A percentile compares a stretch with the other conserved stretches of the same genome.
These are phyloP conservation scores for Crocallis elinguaria DNA, from an alignment of 2,888 invertebrate species.

Conservation along the genomic window DNA sequence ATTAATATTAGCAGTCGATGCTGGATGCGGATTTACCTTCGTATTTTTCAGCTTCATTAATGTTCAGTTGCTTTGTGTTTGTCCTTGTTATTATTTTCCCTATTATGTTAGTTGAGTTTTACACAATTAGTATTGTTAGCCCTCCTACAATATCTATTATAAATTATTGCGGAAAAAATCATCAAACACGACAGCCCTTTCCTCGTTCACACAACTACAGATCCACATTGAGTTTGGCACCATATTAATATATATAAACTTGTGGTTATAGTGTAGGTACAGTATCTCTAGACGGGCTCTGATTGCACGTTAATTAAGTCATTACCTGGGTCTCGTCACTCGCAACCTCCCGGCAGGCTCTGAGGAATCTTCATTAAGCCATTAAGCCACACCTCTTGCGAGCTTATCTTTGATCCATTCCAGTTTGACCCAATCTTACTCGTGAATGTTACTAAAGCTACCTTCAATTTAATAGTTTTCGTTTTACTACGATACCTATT, in stretches of 20 bases:
- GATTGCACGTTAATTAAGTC: constrained; percentile 69
- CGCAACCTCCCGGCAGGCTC: constrained; percentile 42
- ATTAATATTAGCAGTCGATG: constrained; percentile 31
- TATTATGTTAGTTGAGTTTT: not conserved
- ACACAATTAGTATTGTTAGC: too few relatives aligned
- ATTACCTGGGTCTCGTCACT: constrained; percentile 62
- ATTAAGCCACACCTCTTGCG: constrained; percentile 52
- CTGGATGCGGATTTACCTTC: constrained; percentile 12
- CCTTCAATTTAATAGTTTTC: not conserved
- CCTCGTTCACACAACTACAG: too few relatives aligned
- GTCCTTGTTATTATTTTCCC: not conserved
- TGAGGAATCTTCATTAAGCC: constrained; percentile 57
- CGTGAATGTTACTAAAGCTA: constrained; percentile 4
- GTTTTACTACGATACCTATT: not conserved
- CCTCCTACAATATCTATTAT: too few relatives aligned
- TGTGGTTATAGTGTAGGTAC: constrained; percentile 19
- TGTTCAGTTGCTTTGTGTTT: not conserved
- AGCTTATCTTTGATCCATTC: constrained; percentile 48
- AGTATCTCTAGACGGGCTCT: constrained; percentile 43
- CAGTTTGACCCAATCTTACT: constrained; percentile 21
- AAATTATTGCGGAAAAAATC: too few relatives aligned
- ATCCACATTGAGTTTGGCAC: too few relatives aligned
- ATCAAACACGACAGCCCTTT: too few relatives aligned
- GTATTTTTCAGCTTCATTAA: constrained; percentile 13
- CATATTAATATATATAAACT: constrained; percentile 6